Evolutionary conservation across 2,888 invertebrate genomes (phyloP).

Genomic region (Lasioglossum villosulum): DNA sequence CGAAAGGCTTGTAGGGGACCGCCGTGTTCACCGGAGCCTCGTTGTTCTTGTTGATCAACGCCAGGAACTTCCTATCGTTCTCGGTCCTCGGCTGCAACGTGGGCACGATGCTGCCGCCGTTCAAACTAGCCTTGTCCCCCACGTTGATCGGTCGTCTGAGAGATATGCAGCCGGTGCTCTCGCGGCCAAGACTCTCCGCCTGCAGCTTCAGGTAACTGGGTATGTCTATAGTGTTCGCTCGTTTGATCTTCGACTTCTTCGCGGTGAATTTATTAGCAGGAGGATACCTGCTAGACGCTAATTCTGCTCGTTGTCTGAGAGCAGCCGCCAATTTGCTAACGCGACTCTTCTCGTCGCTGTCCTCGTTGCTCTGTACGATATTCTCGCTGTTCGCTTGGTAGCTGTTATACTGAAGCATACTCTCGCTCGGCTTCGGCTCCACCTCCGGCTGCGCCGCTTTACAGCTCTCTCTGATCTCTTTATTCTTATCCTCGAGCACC

Average conservation of each 20-base stretch:
- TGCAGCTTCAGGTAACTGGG: slow-evolving; percentile 87
- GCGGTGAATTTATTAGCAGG: slow-evolving; percentile 85
- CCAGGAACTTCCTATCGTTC: slow-evolving; percentile 93
- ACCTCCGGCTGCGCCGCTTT: slow-evolving; percentile 26
- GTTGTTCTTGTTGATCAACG: slow-evolving; percentile 92
- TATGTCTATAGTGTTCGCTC: slow-evolving; percentile 95
- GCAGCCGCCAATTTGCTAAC: slow-evolving; percentile 62
- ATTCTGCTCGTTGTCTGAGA: slow-evolving; percentile 54
- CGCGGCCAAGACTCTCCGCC: slow-evolving; percentile 78
- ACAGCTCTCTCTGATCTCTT: slow-evolving; percentile 53
- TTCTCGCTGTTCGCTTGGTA: slow-evolving; percentile 36
- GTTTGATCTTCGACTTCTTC: slow-evolving; percentile 92
- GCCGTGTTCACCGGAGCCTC: slow-evolving; percentile 61
- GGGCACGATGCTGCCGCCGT: slow-evolving; percentile 85
- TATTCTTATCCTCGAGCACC: slow-evolving; percentile 75
- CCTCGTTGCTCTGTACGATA: slow-evolving; percentile 32
- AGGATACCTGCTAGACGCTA: slow-evolving; percentile 35
- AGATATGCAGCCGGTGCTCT: slow-evolving; percentile 82
- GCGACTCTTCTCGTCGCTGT: slow-evolving; percentile 55
- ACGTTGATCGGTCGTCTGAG: slow-evolving; percentile 87
- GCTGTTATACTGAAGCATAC: slow-evolving; percentile 14
- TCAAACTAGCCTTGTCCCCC: slow-evolving; percentile 84
- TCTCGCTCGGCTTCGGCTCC: slow-evolving; percentile 4
- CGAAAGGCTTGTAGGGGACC: slow-evolving; percentile 77
- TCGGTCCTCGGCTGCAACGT: slow-evolving; percentile 93